Conservation (phyloP, 2,888 invertebrate genomes). For the Harmothoe impar region DNA sequence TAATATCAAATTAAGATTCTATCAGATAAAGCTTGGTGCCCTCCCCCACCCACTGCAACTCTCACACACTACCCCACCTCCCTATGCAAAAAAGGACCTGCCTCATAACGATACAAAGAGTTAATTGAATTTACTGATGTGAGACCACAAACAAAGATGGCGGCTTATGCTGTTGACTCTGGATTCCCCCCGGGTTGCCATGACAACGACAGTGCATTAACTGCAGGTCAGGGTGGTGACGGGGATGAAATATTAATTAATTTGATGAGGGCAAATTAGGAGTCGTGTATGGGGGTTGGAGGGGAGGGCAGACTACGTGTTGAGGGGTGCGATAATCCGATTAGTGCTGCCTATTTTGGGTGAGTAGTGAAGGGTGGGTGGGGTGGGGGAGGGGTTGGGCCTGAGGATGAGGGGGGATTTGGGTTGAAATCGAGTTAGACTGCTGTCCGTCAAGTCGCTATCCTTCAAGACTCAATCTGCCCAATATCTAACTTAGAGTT, state of each 20-base stretch:
- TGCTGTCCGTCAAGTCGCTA: no score
- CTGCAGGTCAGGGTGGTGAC: background rate
- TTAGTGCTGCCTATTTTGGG: background rate
- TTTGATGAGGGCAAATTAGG: conserved; percentile 11
- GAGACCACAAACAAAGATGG: background rate
- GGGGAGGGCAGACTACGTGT: background rate
- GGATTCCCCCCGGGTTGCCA: background rate
- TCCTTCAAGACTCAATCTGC: no score
- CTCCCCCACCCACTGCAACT: no score
- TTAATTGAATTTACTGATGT: background rate
- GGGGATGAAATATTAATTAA: conserved; percentile 25
- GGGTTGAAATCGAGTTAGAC: no score
- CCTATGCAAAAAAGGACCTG: no score
- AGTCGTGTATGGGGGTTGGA: background rate
- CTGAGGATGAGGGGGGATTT: no score
- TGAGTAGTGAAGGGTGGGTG: background rate
- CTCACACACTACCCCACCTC: no score
- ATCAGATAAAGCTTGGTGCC: no score
- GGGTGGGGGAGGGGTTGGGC: background rate
- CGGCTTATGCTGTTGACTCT: background rate
- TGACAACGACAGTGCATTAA: background rate
- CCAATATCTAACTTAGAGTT: no score
- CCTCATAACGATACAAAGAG: background rate
- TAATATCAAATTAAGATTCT: no score
- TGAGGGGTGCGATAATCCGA: conserved; percentile 2